Percentiles rank a stretch among this genome's conserved stretches.
Evolutionary conservation across 2,797 vertebrate genomes (phyloP).

Genomic region (Manis javanica): DNA sequence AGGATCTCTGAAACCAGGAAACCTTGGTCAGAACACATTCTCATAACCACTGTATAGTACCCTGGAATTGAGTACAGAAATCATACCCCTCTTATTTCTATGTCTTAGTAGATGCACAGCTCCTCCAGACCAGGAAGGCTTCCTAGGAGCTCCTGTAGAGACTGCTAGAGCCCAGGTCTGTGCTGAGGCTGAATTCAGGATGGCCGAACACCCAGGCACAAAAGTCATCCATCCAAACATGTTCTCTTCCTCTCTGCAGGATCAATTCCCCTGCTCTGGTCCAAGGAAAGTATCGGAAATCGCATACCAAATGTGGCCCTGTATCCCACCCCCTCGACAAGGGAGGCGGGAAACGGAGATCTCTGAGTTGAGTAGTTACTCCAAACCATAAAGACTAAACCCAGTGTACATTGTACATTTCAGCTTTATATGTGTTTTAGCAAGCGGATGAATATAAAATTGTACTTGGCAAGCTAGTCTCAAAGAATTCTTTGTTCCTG

Average conservation of each 20-base stretch:
- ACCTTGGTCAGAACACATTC: neutral
- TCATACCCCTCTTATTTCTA: neutral
- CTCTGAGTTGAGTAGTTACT: conserved; percentile 9
- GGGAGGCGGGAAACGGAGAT: neutral
- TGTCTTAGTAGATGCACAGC: neutral
- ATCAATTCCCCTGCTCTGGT: neutral
- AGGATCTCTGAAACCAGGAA: neutral
- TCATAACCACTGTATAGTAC: neutral
- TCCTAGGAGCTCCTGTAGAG: neutral
- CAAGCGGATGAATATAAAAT: neutral
- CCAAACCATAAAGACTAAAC: neutral
- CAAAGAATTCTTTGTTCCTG: neutral
- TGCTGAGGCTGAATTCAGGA: neutral
- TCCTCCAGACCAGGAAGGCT: neutral
- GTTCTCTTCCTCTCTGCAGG: neutral
- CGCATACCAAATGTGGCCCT: neutral
- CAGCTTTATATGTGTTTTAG: neutral
- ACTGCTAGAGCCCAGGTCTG: neutral
- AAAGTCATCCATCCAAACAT: neutral
- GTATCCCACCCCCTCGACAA: neutral
- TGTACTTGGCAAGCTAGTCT: neutral
- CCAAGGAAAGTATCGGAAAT: neutral
- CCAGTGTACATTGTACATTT: neutral
- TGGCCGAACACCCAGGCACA: neutral
- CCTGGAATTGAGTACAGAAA: neutral